phyloP scores from a whole-genome alignment of 2,113 vertebrate species.

The Ptilorrhoa leucosticta region DNA sequence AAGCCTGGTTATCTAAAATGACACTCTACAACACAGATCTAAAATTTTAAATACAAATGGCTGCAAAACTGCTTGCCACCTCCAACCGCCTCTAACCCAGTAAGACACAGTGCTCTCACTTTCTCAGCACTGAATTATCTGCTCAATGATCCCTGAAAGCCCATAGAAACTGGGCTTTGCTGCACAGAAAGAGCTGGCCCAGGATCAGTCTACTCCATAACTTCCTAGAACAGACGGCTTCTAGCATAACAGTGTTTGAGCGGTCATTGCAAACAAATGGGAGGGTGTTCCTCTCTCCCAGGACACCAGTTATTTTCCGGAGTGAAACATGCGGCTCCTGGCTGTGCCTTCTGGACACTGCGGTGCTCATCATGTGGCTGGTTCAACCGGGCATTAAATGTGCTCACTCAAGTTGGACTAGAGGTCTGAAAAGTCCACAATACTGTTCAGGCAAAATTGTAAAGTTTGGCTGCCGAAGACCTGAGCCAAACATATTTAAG shows the following conservation, averaged over 20 bases:
- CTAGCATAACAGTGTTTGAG: background rate
- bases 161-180: background rate
- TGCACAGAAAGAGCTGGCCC: background rate
- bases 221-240: background rate
- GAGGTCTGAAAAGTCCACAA: background rate
- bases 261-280: background rate
- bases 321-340: background rate
- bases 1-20: background rate
- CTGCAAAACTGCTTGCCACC: background rate
- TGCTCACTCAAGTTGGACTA: background rate
- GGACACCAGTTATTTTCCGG: background rate
- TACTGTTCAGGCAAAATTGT: background rate
- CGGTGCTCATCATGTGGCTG: background rate
- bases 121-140: background rate
- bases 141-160: background rate
- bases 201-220: background rate
- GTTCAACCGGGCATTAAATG: background rate
- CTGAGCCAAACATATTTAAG: background rate
- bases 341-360: background rate
- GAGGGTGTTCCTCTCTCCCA: background rate
- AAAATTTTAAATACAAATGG: background rate
- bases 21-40: background rate
- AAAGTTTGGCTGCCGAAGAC: background rate
- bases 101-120: background rate
- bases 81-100: background rate